phyloP scores from a whole-genome alignment of 2,888 invertebrate genomes.

The Coleophora deauratella region DNA sequence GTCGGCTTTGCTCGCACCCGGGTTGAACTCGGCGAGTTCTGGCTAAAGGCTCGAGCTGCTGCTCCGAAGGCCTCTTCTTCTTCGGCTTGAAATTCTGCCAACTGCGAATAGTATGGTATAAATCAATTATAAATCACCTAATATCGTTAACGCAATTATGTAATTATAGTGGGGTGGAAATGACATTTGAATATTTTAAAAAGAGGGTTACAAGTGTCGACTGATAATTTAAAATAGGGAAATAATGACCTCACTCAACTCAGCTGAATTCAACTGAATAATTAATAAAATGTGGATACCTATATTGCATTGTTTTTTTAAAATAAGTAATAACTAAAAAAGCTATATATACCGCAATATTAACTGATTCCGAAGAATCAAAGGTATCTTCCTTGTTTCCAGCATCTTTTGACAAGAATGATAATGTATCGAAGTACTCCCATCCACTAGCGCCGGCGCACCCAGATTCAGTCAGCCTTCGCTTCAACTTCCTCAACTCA shows the following conservation, averaged over 20 bases:
- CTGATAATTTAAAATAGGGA: no score
- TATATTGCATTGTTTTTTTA: no score
- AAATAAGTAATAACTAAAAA: no score
- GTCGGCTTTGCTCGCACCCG: constrained; percentile 19
- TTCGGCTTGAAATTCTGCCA: constrained; percentile 64
- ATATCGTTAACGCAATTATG: no score
- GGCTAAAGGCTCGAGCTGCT: constrained; percentile 14
- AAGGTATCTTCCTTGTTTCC: no score
- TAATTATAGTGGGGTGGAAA: no score
- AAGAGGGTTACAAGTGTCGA: no score
- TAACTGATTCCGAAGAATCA: constrained; percentile 23
- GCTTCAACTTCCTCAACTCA: constrained; percentile 57
- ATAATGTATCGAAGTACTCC: constrained; percentile 61
- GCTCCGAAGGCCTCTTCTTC: constrained; percentile 52
- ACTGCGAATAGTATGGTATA: constrained; percentile 22
- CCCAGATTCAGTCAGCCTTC: constrained; percentile 27
- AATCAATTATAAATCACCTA: no score
- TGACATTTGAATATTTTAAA: no score
- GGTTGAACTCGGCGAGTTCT: constrained; percentile 8
- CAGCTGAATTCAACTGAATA: no score
- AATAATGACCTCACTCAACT: no score
- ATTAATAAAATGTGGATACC: no score
- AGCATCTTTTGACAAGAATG: constrained; percentile 32
- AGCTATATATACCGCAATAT: constrained; percentile 58
- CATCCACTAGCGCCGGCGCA: constrained; percentile 40